A percentile compares a stretch with the other conserved stretches of the same genome.
Conservation (phyloP, 1,140 invertebrate species). For the Atta cephalotes region DNA sequence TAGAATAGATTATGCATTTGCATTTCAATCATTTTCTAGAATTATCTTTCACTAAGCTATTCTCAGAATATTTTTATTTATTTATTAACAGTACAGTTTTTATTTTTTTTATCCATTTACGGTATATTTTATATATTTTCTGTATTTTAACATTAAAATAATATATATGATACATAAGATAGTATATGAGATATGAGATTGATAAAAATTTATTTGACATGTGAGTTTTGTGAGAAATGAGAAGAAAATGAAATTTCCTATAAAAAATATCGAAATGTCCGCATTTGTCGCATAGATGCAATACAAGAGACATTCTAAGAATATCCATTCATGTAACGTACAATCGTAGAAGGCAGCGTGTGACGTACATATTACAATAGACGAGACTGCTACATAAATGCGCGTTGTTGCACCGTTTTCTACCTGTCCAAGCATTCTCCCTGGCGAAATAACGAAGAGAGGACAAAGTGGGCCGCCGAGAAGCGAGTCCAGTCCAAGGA, state of each 20-base stretch:
- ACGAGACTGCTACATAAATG: conserved; percentile 10
- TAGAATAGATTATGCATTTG: neutral
- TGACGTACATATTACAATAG: conserved; percentile 42
- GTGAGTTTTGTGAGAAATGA: neutral
- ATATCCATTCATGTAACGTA: conserved; percentile 2
- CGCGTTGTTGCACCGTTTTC: conserved; percentile 5
- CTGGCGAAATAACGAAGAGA: conserved; percentile 61
- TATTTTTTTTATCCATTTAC: neutral
- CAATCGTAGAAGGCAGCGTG: conserved; percentile 39
- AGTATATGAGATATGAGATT: neutral
- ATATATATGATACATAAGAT: neutral
- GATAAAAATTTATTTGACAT: neutral
- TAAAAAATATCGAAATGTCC: conserved; percentile 35
- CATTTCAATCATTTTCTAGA: neutral
- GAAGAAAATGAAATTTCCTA: neutral
- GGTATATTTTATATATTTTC: neutral
- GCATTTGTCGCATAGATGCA: conserved; percentile 25
- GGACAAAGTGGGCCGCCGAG: conserved; percentile 13
- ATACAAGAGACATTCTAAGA: conserved; percentile 22
- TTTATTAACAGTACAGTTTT: no score
- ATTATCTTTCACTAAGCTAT: neutral
- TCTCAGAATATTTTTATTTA: neutral
- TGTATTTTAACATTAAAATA: neutral
- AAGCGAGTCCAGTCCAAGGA: conserved; percentile 26
- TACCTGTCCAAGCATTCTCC: conserved; percentile 13